Evolutionary conservation across 2,797 vertebrate genomes (phyloP), one percentile per base, ranked within the genome.

Genomic region (Parambassis ranga): DNA sequence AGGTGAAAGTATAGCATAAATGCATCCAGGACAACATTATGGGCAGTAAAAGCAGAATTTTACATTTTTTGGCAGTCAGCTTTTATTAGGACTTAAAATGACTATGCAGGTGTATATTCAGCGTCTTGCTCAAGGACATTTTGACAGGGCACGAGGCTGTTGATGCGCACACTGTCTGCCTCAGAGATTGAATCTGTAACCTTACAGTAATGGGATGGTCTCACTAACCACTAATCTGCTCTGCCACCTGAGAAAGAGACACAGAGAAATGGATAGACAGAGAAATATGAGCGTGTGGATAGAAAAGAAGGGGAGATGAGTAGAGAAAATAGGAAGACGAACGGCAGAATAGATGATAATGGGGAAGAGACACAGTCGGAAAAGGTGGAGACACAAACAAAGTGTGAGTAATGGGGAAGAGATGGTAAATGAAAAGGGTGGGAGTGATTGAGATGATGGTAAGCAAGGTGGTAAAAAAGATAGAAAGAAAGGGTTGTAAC

Each of bases 201-300:
- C 85, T 82, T 64, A 75, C 80, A 69, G 77, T 89, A 85, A 87
- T 88, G 68, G 85, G 75, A 82, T 85, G 73, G 77, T 82, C 88
- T 80, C 68, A 62, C 85, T 69, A 83, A 83, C 85, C 80, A 74
- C 81, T 81, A 86, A 86, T 88, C 83, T 73, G 77, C 65, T 70
- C 80, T 43, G 68, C 80, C 84, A 83, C 79, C 84, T 80, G 75
- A 82, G 79, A 75, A 70, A 69, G 42, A 37, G 62, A 71, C 51
- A 50, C 27, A 57, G 41, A 65, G 38, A 57, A 52, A 75, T 51
- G 53, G 52, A 68, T 43, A 63, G 72, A 68, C 39, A 11, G 57
- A 69, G 67, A 79, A 72, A 87, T 75, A 75, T 67, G 56, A 70
- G 70, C 48, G 49, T n/a, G 58, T 13, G 61, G 65, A 57, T 46